A percentile compares a stretch with the other conserved stretches of the same genome.
Conservation (phyloP, 2,888 invertebrate species). For the Eristalinus sepulchralis region DNA sequence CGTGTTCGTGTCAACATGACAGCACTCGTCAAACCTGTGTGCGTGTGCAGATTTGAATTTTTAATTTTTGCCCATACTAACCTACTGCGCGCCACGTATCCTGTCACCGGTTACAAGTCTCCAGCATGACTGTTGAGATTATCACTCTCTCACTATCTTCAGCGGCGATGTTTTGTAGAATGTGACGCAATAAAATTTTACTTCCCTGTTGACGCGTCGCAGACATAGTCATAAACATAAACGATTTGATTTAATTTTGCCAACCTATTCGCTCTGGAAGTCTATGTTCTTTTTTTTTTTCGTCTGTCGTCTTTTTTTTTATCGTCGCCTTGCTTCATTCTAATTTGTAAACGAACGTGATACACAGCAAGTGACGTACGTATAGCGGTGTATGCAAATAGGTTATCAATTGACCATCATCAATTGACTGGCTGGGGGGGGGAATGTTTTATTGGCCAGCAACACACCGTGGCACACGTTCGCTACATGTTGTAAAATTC, state of each 20-base stretch:
- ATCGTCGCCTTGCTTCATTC: background rate
- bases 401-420: constrained; percentile 26
- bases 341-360: constrained; percentile 9
- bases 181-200: constrained; percentile 34
- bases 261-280: background rate
- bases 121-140: background rate
- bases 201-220: background rate
- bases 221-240: constrained; percentile 23
- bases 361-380: background rate
- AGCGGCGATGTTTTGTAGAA: background rate
- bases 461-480: background rate
- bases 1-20: background rate
- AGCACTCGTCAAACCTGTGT: background rate
- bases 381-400: constrained; percentile 21
- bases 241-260: constrained; percentile 25
- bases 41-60: background rate
- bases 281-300: background rate
- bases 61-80: background rate
- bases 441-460: constrained; percentile 3
- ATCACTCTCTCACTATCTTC: background rate
- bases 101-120: background rate
- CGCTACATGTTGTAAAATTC: background rate
- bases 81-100: background rate
- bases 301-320: background rate
- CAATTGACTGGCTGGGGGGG: constrained; percentile 17